phyloP scores from a whole-genome alignment of 2,888 invertebrate species.

The Lampropteryx suffumata region DNA sequence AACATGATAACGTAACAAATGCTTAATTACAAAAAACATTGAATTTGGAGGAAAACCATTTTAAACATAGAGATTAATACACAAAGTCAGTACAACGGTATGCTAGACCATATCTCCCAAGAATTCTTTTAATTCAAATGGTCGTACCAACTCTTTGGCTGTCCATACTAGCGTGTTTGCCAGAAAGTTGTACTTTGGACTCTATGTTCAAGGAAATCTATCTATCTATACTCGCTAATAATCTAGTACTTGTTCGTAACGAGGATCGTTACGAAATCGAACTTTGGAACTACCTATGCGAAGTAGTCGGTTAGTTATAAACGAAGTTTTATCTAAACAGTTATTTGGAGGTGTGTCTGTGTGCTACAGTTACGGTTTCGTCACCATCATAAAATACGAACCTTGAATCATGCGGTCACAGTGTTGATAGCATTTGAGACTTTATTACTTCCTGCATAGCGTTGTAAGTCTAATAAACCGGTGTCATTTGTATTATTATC shows the following conservation, averaged over 20 bases:
- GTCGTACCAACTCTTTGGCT: constrained; percentile 7
- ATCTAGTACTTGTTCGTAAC: constrained; percentile 1
- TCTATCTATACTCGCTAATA: neutral
- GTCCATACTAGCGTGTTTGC: constrained; percentile 7
- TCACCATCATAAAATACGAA: constrained; percentile 7
- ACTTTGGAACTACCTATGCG: no score
- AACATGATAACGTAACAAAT: no score
- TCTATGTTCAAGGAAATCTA: constrained; percentile 8
- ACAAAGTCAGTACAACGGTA: no score
- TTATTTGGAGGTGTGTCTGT: constrained; percentile 31
- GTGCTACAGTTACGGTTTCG: constrained; percentile 5
- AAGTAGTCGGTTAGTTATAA: no score
- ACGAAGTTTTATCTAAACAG: constrained; percentile 2
- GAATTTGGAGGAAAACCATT: no score
- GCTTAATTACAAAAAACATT: no score
- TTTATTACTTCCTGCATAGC: neutral
- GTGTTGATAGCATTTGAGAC: neutral
- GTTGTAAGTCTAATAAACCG: neutral
- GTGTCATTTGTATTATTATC: neutral
- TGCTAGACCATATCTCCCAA: no score
- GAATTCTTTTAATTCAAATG: constrained; percentile 10
- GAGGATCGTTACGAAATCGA: neutral
- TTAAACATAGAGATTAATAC: no score
- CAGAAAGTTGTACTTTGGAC: constrained; percentile 28
- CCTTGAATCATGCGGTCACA: constrained; percentile 3